Percentiles rank a stretch among this genome's conserved stretches.
Conservation (phyloP, 2,113 vertebrate species). For the Phaethornis superciliosus region DNA sequence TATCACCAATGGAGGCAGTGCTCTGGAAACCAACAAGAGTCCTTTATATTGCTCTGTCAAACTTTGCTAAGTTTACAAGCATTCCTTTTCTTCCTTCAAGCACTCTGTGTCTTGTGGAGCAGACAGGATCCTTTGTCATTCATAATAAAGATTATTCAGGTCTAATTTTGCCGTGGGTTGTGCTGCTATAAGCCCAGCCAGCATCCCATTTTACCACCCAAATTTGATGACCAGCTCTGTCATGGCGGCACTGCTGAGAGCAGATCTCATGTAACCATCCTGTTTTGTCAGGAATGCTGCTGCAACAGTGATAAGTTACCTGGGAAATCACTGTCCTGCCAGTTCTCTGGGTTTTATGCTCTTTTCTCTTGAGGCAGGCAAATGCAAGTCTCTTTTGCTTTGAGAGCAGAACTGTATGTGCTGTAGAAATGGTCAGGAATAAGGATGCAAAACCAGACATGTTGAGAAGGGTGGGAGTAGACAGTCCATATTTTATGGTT, state of each 20-base stretch:
- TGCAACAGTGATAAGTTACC: neutral
- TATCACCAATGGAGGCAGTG: neutral
- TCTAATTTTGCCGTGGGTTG: neutral
- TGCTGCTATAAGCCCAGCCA: neutral
- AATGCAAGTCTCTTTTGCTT: rapidly evolving
- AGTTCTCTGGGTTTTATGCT: neutral
- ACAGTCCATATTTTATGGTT: neutral
- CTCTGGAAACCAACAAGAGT: neutral
- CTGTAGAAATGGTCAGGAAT: neutral
- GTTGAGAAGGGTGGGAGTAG: neutral
- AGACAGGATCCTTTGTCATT: neutral
- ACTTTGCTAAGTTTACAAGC: neutral
- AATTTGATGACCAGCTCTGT: neutral
- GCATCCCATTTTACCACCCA: neutral
- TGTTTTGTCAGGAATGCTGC: neutral
- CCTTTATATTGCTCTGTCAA: neutral
- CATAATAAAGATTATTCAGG: neutral
- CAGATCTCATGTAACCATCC: neutral
- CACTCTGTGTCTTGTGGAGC: neutral
- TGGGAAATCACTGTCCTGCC: neutral
- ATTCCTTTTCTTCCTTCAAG: neutral
- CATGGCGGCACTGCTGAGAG: neutral
- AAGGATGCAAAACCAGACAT: neutral
- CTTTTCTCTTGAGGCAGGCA: neutral
- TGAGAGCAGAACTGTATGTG: neutral